phyloP scores from a whole-genome alignment of 2,888 invertebrate genomes.

The Noctua janthina region DNA sequence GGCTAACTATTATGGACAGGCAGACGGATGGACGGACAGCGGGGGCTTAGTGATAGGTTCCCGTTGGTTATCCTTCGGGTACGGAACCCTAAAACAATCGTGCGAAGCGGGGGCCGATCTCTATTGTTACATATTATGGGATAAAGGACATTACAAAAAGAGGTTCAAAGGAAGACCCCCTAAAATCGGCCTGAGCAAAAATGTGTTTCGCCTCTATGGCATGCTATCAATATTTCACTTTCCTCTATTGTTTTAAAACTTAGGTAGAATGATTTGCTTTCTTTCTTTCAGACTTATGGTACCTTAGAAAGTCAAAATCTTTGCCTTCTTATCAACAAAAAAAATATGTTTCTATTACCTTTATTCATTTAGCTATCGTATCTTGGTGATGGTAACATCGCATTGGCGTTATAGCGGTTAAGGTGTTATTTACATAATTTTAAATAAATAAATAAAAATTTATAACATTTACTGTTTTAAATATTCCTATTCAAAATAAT shows the following conservation, averaged over 20 bases:
- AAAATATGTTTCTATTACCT: not conserved
- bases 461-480: too few relatives aligned
- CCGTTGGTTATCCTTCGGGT: too few relatives aligned
- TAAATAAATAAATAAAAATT: too few relatives aligned
- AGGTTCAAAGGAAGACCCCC: not conserved
- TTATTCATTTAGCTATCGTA: too few relatives aligned
- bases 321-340: not conserved
- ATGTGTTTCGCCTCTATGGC: not conserved
- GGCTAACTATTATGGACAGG: too few relatives aligned
- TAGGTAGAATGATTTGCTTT: not conserved
- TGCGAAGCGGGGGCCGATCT: not conserved
- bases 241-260: not conserved
- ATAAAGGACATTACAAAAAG: not conserved
- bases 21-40: too few relatives aligned
- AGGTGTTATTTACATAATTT: too few relatives aligned
- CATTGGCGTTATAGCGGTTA: too few relatives aligned
- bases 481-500: too few relatives aligned
- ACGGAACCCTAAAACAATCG: too few relatives aligned
- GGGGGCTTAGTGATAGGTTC: too few relatives aligned
- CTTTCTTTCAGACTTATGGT: not conserved
- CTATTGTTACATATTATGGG: not conserved
- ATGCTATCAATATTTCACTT: conserved; percentile 9
- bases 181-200: conserved; percentile 9
- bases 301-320: not conserved
- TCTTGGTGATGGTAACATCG: too few relatives aligned